These are phyloP conservation scores for Drosophila malerkotliana DNA, from an alignment of 1,140 invertebrate species.

Conservation along the genomic window DNA sequence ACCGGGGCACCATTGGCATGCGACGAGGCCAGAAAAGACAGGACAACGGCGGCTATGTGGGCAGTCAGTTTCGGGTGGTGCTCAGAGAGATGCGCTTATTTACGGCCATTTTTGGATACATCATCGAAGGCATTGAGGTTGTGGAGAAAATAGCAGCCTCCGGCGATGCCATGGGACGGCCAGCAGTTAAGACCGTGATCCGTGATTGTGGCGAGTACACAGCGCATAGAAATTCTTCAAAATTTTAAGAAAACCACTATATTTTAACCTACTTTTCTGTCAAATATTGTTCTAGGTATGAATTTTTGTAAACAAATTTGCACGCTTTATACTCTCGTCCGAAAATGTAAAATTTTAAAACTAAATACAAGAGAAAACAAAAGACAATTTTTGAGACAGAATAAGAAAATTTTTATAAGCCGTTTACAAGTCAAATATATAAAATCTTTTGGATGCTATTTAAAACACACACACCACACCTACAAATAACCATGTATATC, in stretches of 20 bases:
- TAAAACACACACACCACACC: slow-evolving; percentile 14
- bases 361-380: background rate
- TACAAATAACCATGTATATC: background rate
- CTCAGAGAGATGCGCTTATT: slow-evolving; percentile 92
- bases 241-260: background rate
- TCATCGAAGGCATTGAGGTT: slow-evolving; percentile 91
- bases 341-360: background rate
- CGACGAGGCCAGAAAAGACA: slow-evolving; percentile 91
- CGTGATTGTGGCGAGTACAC: slow-evolving; percentile 89
- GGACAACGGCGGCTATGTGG: slow-evolving; percentile 92
- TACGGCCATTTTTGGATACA: slow-evolving; percentile 92
- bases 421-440: slow-evolving; percentile 40
- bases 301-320: slow-evolving; percentile 4
- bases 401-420: slow-evolving; percentile 33
- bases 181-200: slow-evolving; percentile 90
- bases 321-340: background rate
- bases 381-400: slow-evolving; percentile 12
- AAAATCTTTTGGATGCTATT: slow-evolving; percentile 42
- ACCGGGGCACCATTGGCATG: slow-evolving; percentile 92
- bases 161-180: slow-evolving; percentile 91
- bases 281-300: background rate
- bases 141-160: slow-evolving; percentile 91
- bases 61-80: slow-evolving; percentile 93
- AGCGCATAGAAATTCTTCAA: background rate
- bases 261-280: background rate